Evolutionary conservation across 2,888 invertebrate species (phyloP).

Genomic region (Cenopis cana): DNA sequence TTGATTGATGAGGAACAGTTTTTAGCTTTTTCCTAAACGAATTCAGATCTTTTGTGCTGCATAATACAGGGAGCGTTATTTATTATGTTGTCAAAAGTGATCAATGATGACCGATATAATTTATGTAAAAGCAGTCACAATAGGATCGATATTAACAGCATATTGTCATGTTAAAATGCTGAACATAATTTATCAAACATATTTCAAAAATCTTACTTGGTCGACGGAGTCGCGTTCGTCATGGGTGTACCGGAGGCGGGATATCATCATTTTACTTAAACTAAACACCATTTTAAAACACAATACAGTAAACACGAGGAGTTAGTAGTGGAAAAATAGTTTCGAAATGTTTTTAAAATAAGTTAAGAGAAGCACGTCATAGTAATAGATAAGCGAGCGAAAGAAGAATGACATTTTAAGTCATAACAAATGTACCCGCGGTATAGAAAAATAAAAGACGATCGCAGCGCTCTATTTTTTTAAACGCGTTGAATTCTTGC

Average conservation of each 20-base stretch:
- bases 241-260: conserved; percentile 69
- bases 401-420: conserved; percentile 43
- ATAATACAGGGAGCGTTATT: conserved; percentile 42
- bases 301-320: conserved; percentile 48
- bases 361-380: conserved; percentile 50
- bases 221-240: conserved; percentile 68
- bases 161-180: conserved; percentile 35
- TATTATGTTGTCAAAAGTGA: conserved; percentile 44
- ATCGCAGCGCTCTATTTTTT: conserved; percentile 13
- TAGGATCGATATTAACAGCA: conserved; percentile 31
- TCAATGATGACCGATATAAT: conserved; percentile 41
- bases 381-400: conserved; percentile 47
- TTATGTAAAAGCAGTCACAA: conserved; percentile 40
- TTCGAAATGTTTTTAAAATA: conserved; percentile 46
- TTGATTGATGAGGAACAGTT: conserved; percentile 44
- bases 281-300: conserved; percentile 71
- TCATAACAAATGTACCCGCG: conserved; percentile 47
- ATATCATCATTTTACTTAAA: conserved; percentile 70
- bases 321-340: conserved; percentile 44
- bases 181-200: conserved; percentile 31
- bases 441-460: conserved; percentile 49
- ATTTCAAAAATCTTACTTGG: conserved; percentile 48
- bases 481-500: conserved; percentile 1
- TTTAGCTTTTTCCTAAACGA: conserved; percentile 44
- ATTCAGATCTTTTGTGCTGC: conserved; percentile 42